Conservation (phyloP, 2,113 vertebrate genomes). For the Calonectris borealis region DNA sequence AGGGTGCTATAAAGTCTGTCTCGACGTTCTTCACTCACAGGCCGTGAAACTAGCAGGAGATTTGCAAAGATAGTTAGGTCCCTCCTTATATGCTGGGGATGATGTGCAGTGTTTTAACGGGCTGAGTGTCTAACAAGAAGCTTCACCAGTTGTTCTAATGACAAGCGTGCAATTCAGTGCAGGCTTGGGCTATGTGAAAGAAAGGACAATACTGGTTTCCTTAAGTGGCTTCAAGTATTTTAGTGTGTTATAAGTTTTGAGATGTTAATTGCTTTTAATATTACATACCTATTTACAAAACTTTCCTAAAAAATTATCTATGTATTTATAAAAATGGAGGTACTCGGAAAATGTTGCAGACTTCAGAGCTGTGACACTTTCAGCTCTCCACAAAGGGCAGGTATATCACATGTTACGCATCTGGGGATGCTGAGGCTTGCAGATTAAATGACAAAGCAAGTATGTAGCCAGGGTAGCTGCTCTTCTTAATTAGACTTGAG, state of each 20-base stretch:
- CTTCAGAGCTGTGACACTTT: not conserved
- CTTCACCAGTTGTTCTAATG: not conserved
- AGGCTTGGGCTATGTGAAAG: not conserved
- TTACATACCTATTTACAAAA: not conserved
- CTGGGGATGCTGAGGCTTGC: not conserved
- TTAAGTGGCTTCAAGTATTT: not conserved
- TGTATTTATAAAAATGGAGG: not conserved
- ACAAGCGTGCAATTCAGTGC: not conserved
- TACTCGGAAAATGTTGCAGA: not conserved
- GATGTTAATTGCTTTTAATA: slow-evolving; percentile 28
- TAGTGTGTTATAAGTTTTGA: not conserved
- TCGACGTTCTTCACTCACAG: not conserved
- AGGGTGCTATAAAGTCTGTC: not conserved
- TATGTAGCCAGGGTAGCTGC: not conserved
- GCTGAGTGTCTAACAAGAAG: not conserved
- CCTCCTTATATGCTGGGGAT: not conserved
- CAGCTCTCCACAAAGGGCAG: not conserved
- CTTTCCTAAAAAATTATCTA: not conserved
- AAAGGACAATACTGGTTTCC: not conserved
- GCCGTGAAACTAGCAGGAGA: not conserved
- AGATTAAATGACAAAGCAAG: slow-evolving; percentile 9
- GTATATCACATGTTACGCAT: not conserved
- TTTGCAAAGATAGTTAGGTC: not conserved
- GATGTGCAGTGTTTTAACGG: not conserved
- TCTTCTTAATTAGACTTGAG: slow-evolving; percentile 41